These are phyloP conservation scores for Heteromyza rotundicornis DNA, from an alignment of 2,888 invertebrate species.

Conservation along the genomic window DNA sequence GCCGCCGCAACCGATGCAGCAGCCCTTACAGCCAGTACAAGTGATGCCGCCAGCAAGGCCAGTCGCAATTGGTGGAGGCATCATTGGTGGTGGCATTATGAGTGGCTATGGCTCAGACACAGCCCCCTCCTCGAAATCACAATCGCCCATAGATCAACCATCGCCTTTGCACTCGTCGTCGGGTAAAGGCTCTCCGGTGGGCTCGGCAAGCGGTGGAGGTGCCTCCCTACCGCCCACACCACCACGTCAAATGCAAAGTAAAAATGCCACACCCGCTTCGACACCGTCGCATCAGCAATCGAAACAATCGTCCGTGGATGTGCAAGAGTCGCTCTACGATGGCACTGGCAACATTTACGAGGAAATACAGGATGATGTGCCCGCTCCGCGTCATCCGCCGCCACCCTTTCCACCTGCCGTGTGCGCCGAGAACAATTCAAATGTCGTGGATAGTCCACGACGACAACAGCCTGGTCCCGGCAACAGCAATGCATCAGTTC, in stretches of 20 bases:
- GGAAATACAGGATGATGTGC: constrained; percentile 67
- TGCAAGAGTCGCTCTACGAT: constrained; percentile 30
- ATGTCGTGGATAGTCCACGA: constrained; percentile 35
- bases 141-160: constrained; percentile 48
- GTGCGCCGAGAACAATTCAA: constrained; percentile 50
- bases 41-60: constrained; percentile 42
- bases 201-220: constrained; percentile 28
- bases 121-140: constrained; percentile 50
- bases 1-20: constrained; percentile 50
- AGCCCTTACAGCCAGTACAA: constrained; percentile 42
- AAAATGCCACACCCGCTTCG: constrained; percentile 48
- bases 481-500: constrained; percentile 55
- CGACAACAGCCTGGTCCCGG: constrained; percentile 38
- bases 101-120: constrained; percentile 31
- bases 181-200: constrained; percentile 48
- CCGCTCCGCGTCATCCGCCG: constrained; percentile 67
- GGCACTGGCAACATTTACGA: constrained; percentile 65
- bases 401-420: constrained; percentile 66
- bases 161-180: constrained; percentile 44
- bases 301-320: constrained; percentile 44
- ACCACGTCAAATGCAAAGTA: constrained; percentile 51
- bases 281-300: constrained; percentile 49
- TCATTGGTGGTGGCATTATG: constrained; percentile 4
- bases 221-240: constrained; percentile 44
- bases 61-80: constrained; percentile 31